Percentiles rank a stretch among this genome's conserved stretches.
phyloP scores from a whole-genome alignment of 1,140 invertebrate genomes.

The Condylostylus longicornis region DNA sequence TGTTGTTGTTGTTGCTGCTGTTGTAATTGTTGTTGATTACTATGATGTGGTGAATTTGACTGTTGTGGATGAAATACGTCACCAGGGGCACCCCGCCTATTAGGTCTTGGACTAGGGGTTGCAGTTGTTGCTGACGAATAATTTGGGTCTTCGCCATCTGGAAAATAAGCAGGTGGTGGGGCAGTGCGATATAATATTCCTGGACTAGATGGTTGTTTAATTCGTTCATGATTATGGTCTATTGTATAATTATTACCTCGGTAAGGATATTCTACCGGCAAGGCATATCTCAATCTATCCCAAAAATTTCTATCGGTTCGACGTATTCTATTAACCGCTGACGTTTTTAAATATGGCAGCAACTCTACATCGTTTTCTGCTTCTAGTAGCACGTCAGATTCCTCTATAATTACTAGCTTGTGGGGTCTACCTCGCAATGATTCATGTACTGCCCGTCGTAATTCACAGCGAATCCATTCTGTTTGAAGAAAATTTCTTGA shows the following conservation, averaged over 20 bases:
- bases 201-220: constrained; percentile 41
- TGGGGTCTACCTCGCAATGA: constrained; percentile 61
- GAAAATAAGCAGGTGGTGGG: constrained; percentile 32
- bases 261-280: constrained; percentile 51
- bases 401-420: constrained; percentile 71
- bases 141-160: constrained; percentile 37
- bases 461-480: constrained; percentile 72
- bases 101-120: constrained; percentile 43
- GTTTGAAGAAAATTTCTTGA: constrained; percentile 71
- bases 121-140: constrained; percentile 46
- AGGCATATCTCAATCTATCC: constrained; percentile 74
- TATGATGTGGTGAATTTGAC: constrained; percentile 44
- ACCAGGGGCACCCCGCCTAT: constrained; percentile 36
- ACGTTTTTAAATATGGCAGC: constrained; percentile 71
- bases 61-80: constrained; percentile 32
- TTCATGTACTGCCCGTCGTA: constrained; percentile 66
- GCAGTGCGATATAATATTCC: constrained; percentile 29
- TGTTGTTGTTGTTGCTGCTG: constrained; percentile 60
- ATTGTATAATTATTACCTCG: constrained; percentile 44
- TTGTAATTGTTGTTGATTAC: constrained; percentile 8
- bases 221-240: constrained; percentile 41
- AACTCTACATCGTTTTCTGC: constrained; percentile 71
- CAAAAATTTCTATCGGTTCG: constrained; percentile 83
- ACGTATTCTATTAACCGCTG: constrained; percentile 63
- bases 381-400: constrained; percentile 55